Conservation (phyloP, 1,140 invertebrate species). For the Trichonephila inaurata region DNA sequence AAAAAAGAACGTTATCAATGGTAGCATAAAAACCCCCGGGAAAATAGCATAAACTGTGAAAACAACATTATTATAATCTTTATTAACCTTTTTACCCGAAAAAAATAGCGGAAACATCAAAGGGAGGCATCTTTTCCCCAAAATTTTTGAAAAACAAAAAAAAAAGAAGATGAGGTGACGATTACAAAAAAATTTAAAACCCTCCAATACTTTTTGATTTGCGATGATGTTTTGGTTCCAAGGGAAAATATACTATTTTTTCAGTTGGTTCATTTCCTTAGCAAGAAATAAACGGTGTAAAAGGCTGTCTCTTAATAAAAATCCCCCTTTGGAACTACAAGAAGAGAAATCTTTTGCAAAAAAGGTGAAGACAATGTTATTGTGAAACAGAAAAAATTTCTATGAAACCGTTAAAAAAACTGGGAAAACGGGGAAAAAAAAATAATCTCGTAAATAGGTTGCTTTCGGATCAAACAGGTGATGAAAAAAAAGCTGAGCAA, state of each 20-base stretch:
- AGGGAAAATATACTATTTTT: neutral
- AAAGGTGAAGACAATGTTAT: no score
- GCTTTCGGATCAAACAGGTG: no score
- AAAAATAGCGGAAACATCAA: neutral
- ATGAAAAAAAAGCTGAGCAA: no score
- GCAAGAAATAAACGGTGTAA: neutral
- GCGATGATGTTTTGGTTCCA: no score
- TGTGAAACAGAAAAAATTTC: no score
- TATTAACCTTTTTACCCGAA: neutral
- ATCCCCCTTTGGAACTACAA: no score
- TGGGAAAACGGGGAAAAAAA: no score
- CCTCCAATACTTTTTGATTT: neutral
- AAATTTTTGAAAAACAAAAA: neutral
- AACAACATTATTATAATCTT: neutral
- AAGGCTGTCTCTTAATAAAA: neutral
- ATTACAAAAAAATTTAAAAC: neutral
- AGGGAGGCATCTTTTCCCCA: neutral
- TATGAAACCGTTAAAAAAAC: no score
- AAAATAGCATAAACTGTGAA: neutral
- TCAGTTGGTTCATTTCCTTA: neutral
- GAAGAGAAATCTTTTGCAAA: no score
- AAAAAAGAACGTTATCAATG: neutral
- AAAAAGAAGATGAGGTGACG: neutral
- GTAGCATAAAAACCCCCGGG: neutral
- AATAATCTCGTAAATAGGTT: no score